Conservation (phyloP, 92 coral and sea anemone species). For the Heliopora coerulea region DNA sequence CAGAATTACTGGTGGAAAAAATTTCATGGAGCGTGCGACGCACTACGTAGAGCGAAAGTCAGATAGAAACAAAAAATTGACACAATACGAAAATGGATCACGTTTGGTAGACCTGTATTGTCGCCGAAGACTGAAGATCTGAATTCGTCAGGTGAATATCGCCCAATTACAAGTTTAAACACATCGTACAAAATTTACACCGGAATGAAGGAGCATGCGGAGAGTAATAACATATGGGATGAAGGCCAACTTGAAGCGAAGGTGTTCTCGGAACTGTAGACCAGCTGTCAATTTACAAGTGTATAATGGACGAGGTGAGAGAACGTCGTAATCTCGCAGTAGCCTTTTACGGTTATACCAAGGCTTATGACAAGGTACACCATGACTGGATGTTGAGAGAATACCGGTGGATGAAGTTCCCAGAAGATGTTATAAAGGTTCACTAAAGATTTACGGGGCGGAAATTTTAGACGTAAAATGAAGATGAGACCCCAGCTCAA, state of each 20-base stretch:
- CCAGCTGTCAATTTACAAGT: conserved; percentile 32
- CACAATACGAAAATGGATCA: too few species aligned
- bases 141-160: too few species aligned
- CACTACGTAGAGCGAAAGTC: too few species aligned
- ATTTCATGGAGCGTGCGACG: not conserved
- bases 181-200: too few species aligned
- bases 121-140: too few species aligned
- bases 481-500: too few species aligned
- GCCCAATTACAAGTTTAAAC: too few species aligned
- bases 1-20: conserved; percentile 7
- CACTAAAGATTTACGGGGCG: conserved; percentile 7
- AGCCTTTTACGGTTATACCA: conserved; percentile 33
- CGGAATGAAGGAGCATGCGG: conserved; percentile 22
- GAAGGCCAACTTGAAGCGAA: conserved; percentile 49
- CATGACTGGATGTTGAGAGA: conserved; percentile 23
- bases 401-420: too few species aligned
- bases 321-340: conserved; percentile 46
- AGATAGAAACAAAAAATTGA: too few species aligned
- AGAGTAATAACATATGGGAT: conserved; percentile 4
- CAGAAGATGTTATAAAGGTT: conserved; percentile 14
- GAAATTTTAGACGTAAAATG: too few species aligned
- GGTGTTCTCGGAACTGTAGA: conserved; percentile 41
- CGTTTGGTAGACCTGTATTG: too few species aligned
- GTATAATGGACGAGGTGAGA: conserved; percentile 50
- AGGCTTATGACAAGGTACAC: conserved; percentile 33